Percentiles rank a stretch among this genome's conserved stretches.
Conservation (phyloP, 2,797 vertebrate genomes). For the Leptatherina wallacei region DNA sequence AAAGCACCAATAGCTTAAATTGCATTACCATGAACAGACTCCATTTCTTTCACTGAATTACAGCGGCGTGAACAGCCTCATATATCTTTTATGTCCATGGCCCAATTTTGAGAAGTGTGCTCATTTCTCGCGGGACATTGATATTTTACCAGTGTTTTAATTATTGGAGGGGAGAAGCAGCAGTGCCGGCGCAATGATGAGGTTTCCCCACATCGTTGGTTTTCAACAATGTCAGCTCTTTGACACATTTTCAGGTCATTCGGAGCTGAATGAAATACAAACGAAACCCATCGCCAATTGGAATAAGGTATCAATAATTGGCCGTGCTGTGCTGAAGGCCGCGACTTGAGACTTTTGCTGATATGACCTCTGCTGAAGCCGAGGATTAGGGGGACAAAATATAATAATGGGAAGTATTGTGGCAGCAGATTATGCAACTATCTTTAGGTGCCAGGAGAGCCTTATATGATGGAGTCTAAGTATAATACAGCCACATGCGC, state of each 20-base stretch:
- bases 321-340: conserved; percentile 40
- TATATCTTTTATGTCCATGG: conserved; percentile 74
- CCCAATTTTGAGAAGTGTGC: conserved; percentile 61
- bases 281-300: conserved; percentile 77
- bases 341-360: conserved; percentile 56
- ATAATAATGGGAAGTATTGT: conserved; percentile 68
- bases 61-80: conserved; percentile 68
- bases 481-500: conserved; percentile 22
- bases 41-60: conserved; percentile 73
- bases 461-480: conserved; percentile 32
- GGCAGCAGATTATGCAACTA: conserved; percentile 75
- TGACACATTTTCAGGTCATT: conserved; percentile 76
- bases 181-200: conserved; percentile 64
- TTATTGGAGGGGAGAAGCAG: conserved; percentile 67
- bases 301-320: conserved; percentile 78
- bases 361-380: conserved; percentile 72
- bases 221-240: conserved; percentile 79
- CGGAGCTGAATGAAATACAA: conserved; percentile 73
- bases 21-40: conserved; percentile 76
- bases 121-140: conserved; percentile 77
- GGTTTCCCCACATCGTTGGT: conserved; percentile 77
- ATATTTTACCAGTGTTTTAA: conserved; percentile 82
- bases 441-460: conserved; percentile 59
- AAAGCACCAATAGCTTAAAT: conserved; percentile 78
- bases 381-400: conserved; percentile 67